Base-by-base conservation (phyloP, 1,140 invertebrate genomes). In the Anastrepha obliqua region DNA sequence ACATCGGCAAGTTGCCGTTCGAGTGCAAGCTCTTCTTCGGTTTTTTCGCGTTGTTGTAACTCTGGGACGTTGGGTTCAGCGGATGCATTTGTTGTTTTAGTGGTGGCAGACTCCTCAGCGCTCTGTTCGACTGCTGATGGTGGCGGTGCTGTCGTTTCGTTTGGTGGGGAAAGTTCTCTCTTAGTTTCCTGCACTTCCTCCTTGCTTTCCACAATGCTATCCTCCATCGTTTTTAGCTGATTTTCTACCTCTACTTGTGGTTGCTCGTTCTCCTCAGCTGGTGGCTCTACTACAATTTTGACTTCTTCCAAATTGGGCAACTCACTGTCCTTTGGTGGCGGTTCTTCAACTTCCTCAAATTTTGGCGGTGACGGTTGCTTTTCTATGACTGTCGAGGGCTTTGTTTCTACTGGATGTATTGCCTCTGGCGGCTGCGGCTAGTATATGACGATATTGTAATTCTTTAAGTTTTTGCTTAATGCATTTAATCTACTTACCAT, bases 1-100 rank as follows among this genome's bases (percentile, higher is more conserved):
- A 97, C 96, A 90, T 95, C 95, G 58, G 94, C 94, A 70, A 97
- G 91, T 90, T 96, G 96, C 86, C 96, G 94, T 89, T 96, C 96
- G n/a, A 96, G 89, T 1, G 91, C 93, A 17, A 95, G 92, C 89
- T 95, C 94, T 51, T 94, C 94, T 87, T 94, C 94, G 65, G 93
- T 93, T 87, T 93, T 94, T 67, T 93, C 91, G 67, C 92, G 60
- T 89, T 87, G n/a, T 6, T 15, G 15, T 64, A 62, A 6, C 2
- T 1, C 11, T 17, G 67, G 39, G 15, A 42, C 1, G 2, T 81
- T 29, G 44, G 44, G 5, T 85, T 88, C 62, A 58, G 85, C 20
- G 86, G 90, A 90, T n/a, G 88, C 89, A 39, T 17, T 86, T 59
- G 58, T 85, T 6, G 59, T 87, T 88, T 81, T 86, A 59, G 78